These are phyloP conservation scores for Spea bombifrons DNA, from an alignment of 2,113 vertebrate species.

Conservation along the genomic window DNA sequence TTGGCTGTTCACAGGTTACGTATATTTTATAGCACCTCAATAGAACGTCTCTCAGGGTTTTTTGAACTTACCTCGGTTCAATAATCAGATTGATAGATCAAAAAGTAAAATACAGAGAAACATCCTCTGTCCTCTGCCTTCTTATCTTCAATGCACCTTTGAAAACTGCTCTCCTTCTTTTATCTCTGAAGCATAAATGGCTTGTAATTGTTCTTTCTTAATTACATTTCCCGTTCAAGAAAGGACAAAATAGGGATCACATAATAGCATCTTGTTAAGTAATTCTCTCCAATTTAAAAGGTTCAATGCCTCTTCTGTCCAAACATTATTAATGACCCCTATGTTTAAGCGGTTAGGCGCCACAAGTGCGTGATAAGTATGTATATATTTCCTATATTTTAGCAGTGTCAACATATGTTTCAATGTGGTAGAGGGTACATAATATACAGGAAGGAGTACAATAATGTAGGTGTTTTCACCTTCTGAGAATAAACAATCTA, in stretches of 20 bases:
- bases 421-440: no score
- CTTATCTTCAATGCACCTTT: slow-evolving; percentile 44
- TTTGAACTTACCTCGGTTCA: slow-evolving; percentile 35
- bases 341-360: background rate
- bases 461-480: no score
- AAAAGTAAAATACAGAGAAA: slow-evolving; percentile 21
- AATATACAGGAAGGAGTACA: no score
- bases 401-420: no score
- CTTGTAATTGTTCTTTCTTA: slow-evolving; percentile 42
- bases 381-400: no score
- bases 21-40: slow-evolving; percentile 6
- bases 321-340: background rate
- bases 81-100: slow-evolving; percentile 39
- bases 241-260: slow-evolving; percentile 1
- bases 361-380: background rate
- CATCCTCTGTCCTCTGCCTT: slow-evolving; percentile 19
- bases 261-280: slow-evolving; percentile 8
- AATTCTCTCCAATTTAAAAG: slow-evolving; percentile 2
- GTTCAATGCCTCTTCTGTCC: background rate
- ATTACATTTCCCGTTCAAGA: slow-evolving; percentile 35
- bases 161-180: slow-evolving; percentile 28
- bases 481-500: no score
- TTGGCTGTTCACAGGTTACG: background rate
- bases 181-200: slow-evolving; percentile 37
- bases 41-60: slow-evolving; percentile 1